Evolutionary conservation across 1,140 invertebrate species (phyloP).

Genomic region (Uloborus diversus): DNA sequence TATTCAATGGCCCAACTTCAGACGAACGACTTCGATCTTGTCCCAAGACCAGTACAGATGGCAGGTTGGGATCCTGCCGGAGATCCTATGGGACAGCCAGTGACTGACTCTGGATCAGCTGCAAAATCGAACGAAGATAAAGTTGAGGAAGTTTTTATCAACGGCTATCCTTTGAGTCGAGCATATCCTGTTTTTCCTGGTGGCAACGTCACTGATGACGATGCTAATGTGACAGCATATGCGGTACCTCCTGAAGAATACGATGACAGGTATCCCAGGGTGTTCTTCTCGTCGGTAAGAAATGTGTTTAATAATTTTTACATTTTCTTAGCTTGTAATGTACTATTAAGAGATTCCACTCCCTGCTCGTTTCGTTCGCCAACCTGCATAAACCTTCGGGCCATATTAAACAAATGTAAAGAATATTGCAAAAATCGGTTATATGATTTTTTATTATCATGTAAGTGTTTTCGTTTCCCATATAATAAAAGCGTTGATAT

Average conservation of each 20-base stretch:
- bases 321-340: no score
- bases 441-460: no score
- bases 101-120: background rate
- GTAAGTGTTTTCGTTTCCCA: no score
- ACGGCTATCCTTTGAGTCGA: background rate
- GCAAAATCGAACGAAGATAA: background rate
- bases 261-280: conserved; percentile 14
- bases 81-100: conserved; percentile 5
- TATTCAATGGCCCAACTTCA: background rate
- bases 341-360: no score
- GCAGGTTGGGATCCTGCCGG: conserved; percentile 29
- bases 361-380: no score
- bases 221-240: background rate
- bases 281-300: conserved; percentile 6
- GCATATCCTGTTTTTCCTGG: background rate
- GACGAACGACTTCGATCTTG: conserved; percentile 8
- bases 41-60: conserved; percentile 35
- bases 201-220: background rate
- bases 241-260: conserved; percentile 1
- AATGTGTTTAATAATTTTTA: no score
- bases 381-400: no score
- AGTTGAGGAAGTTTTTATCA: background rate
- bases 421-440: no score
- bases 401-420: no score
- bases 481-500: no score